Base-by-base conservation (phyloP, 2,888 invertebrate species). In the Ecliptopera silaceata region DNA sequence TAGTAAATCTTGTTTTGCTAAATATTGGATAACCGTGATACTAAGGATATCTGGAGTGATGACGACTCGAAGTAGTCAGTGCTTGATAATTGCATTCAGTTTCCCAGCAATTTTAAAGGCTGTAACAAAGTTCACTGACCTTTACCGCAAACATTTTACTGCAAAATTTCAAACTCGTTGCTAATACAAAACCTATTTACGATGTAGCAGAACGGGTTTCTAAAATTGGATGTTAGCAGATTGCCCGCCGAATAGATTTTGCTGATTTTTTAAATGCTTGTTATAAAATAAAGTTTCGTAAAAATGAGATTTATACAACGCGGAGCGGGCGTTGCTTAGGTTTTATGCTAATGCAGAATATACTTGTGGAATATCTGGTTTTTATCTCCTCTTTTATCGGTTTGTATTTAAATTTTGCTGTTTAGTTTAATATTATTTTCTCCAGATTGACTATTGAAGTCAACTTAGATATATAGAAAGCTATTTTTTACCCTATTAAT, bases 181-280 rank as follows among this genome's bases (percentile, higher is more conserved):
- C 39, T 47, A 43, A 20, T 59, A 53, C n/a, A 45, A 50, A 36
- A 43, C 43, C 44, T 50, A 50, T 56, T 50, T 41, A 45, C 41
- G 49, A 54, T 44, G 20, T 46, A 59, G 38, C 18, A 55, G 63
- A 70, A 71, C 66, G 42, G 38, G 73, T 72, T 69, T 66, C 56
- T 66, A 36, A 66, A 71, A 69, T 69, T 65, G 66, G 41, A 56
- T 56, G 39, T 48, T 41, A 56, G 34, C 54, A 57, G 50, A 61
- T 61, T 50, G 57, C 53, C 50, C 46, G 59, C 42, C 29, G 47
- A 53, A 56, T 38, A 56, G 41, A 47, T 59, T 56, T 45, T 45
- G 34, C 55, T 31, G 31, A 52, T 56, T 43, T 42, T 45, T 39
- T 17, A 45, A 50, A 48, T 61, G 32, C 65, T 59, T 43, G 39